Evolutionary conservation across 23 tunicate genomes (phyloP), one percentile per base, ranked within the genome.

Genomic region (Clavelina lepadiformis): DNA sequence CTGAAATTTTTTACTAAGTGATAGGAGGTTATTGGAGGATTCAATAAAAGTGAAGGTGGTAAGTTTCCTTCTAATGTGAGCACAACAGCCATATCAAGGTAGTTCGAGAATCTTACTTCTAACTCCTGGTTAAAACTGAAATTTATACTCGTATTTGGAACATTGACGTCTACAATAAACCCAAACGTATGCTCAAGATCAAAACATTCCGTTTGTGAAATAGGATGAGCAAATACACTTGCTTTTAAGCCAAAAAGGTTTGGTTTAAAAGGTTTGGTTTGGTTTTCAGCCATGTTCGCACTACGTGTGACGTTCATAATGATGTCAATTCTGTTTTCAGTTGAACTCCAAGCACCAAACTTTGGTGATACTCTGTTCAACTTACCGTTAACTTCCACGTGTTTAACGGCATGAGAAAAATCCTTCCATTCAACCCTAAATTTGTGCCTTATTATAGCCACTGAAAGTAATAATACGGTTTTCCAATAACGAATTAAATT

Each of bases 321-420:
- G 22, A 35, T 20, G 21, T 35, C 46, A 18, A 61, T 33, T 46
- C 67, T 61, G 35, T 61, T 61, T 61, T 61, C 67, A 23, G 44
- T 46, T 18, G 33, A 19, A 19, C 35, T 1, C 67, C 67, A 61
- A 22, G 34, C 46, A 32, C 46, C 46, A 23, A 21, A 19, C 3
- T 30, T 19, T 3, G 67, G 67, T 33, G 15, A 15, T 30, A 24
- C 6, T 3, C 67, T 45, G 13, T 33, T 35, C 22, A n/a, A 30
- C 47, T 29, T 1, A 11, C 46, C 46, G 2, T 13, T 33, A 1
- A 61, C 7, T 33, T 35, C 67, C n/a, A 61, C 8, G 46, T 61
- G 46, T 13, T 61, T 61, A 2, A 8, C 28, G 2, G 20, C 67
- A 3, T n/a, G n/a, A n/a, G n/a, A n/a, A n/a, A n/a, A n/a, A n/a